Conservation (phyloP, 2,888 invertebrate species). For the Helicoverpa assulta region DNA sequence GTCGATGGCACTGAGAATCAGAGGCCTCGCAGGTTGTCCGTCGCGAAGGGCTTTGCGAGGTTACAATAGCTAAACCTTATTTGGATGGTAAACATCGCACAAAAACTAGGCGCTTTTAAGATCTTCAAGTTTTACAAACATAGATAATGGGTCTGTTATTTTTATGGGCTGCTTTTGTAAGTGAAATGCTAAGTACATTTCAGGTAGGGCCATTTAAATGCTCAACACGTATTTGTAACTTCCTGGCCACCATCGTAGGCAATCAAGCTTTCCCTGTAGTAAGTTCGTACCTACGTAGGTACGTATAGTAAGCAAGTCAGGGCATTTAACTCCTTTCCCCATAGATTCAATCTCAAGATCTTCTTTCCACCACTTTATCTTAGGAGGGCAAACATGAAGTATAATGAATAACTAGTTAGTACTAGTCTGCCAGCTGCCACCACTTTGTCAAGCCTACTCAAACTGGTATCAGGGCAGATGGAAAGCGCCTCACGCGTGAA, state of each 20-base stretch:
- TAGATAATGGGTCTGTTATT: slow-evolving; percentile 29
- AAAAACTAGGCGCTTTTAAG: slow-evolving; percentile 40
- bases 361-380: slow-evolving; percentile 47
- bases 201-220: slow-evolving; percentile 16
- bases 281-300: slow-evolving; percentile 23
- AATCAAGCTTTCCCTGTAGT: slow-evolving; percentile 41
- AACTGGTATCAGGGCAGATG: slow-evolving; percentile 70
- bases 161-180: slow-evolving; percentile 28
- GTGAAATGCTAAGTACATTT: slow-evolving; percentile 23
- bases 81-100: slow-evolving; percentile 63
- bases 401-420: slow-evolving; percentile 47
- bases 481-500: slow-evolving; percentile 66
- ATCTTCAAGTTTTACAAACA: slow-evolving; percentile 39
- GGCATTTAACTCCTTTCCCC: slow-evolving; percentile 34
- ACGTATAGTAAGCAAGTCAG: slow-evolving; percentile 18
- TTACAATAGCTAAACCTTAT: slow-evolving; percentile 72
- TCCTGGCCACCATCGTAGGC: slow-evolving; percentile 19
- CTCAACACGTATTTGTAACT: slow-evolving; percentile 27
- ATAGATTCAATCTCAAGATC: slow-evolving; percentile 34
- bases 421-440: slow-evolving; percentile 64
- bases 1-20: slow-evolving; percentile 76
- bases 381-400: slow-evolving; percentile 53
- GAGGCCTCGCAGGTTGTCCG: slow-evolving; percentile 86
- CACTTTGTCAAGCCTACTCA: slow-evolving; percentile 57
- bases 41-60: slow-evolving; percentile 86